These are phyloP conservation scores for Laupala kohalensis DNA, from an alignment of 1,140 invertebrate species.

Conservation along the genomic window DNA sequence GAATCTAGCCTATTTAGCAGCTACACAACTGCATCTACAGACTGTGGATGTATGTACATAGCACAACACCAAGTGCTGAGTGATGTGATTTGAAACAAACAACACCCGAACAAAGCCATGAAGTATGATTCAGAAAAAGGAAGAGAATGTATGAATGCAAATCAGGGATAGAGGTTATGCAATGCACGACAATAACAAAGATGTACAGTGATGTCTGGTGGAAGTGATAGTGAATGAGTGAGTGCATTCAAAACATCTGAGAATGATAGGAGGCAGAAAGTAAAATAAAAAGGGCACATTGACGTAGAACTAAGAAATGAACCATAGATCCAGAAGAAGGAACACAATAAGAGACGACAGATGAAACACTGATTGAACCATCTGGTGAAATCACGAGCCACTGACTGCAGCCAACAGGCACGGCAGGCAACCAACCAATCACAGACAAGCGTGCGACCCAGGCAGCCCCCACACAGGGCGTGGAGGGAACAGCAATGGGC, in stretches of 20 bases:
- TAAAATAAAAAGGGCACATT: background rate
- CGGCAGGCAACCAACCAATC: slow-evolving; percentile 20
- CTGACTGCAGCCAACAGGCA: background rate
- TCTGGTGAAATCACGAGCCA: background rate
- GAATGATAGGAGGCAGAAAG: background rate
- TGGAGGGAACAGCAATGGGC: background rate
- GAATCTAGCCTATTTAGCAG: background rate
- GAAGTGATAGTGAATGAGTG: slow-evolving; percentile 2
- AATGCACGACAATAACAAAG: background rate
- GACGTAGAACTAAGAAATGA: background rate
- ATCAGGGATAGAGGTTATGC: background rate
- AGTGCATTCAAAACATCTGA: background rate
- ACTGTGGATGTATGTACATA: background rate
- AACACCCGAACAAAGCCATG: background rate
- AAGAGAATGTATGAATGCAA: background rate
- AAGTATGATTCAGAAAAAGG: background rate
- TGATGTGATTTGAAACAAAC: background rate
- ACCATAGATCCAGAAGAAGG: slow-evolving; percentile 1
- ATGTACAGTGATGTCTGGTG: background rate
- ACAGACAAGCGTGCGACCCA: slow-evolving; percentile 12
- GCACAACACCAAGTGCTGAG: background rate
- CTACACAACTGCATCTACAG: background rate
- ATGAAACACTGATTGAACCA: slow-evolving; percentile 14
- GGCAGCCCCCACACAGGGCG: background rate
- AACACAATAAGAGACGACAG: slow-evolving; percentile 12